phyloP scores from a whole-genome alignment of 2,113 vertebrate genomes.

The Lasiurus borealis region DNA sequence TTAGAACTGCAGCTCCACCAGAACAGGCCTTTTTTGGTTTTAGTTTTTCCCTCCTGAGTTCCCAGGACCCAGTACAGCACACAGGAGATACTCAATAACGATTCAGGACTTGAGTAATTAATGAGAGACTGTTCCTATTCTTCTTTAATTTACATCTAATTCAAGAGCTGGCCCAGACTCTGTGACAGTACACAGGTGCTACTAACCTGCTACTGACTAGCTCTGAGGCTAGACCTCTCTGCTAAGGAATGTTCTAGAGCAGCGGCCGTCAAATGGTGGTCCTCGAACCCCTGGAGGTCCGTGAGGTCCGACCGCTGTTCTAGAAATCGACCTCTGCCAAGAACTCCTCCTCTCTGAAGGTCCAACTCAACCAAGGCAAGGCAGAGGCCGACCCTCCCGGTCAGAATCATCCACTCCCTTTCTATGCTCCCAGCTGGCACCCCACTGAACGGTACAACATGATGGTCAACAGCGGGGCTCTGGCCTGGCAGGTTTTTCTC shows the following conservation, averaged over 20 bases:
- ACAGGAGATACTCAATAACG: not conserved
- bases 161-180: not conserved
- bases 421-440: not conserved
- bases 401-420: not conserved
- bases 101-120: not conserved
- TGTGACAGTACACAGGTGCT: not conserved
- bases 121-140: not conserved
- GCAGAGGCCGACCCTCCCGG: not conserved
- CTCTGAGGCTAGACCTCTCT: not conserved
- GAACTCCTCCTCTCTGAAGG: not conserved
- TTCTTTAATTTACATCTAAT: not conserved
- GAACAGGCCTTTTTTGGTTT: not conserved
- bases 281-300: no score
- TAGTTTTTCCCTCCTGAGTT: not conserved
- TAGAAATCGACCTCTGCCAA: not conserved
- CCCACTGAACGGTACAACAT: fast-evolving
- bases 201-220: not conserved
- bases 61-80: not conserved
- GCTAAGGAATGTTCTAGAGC: not conserved
- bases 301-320: no score
- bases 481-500: no score
- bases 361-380: no score
- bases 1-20: not conserved
- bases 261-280: no score
- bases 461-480: not conserved